Evolutionary conservation across 1,140 invertebrate genomes (phyloP), one percentile per base, ranked within the genome.

Genomic region (Pseudomyrmex dendroicus): DNA sequence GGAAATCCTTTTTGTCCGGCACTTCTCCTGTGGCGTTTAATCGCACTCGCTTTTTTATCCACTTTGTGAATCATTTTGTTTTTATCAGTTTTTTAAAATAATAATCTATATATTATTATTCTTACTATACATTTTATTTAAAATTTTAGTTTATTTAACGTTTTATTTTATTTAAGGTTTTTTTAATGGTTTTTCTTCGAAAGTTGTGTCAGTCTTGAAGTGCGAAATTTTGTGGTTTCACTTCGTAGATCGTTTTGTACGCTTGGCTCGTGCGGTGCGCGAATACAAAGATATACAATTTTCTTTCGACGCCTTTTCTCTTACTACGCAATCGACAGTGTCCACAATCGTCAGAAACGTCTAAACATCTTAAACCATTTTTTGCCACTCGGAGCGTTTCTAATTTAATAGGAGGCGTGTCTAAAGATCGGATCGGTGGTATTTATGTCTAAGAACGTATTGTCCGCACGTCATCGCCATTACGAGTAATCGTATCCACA

Each of bases 381-480:
- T 84, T 87, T 86, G 77, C 86, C 77, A 88, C 72, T 64, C 50
- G 48, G 59, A 77, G 25, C 87, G 73, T 88, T 88, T 84, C 87
- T 88, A 88, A 88, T 88, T 88, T 88, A 85, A 88, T 88, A 83
- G 83, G 73, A 88, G 87, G 87, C 87, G 87, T 88, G 86, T 25
- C 77, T 50, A 15, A 83, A 88, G 86, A 88, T 85, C 87, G 17
- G 86, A 88, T 88, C 84, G 76, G 76, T 88, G 86, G 83, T 88
- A 88, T 88, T 88, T 88, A 85, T 88, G 87, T 88, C 87, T 87
- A 88, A 73, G 86, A 72, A 68, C 76, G 25, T 70, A 88, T 88
- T 88, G 87, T 88, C 62, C 76, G 72, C 86, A 80, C 86, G 83
- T 88, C 87, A 88, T 88, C 83, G 77, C 86, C 67, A 85, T 85